phyloP scores from a whole-genome alignment of 2,113 vertebrate genomes.

The Varanus salvator region DNA sequence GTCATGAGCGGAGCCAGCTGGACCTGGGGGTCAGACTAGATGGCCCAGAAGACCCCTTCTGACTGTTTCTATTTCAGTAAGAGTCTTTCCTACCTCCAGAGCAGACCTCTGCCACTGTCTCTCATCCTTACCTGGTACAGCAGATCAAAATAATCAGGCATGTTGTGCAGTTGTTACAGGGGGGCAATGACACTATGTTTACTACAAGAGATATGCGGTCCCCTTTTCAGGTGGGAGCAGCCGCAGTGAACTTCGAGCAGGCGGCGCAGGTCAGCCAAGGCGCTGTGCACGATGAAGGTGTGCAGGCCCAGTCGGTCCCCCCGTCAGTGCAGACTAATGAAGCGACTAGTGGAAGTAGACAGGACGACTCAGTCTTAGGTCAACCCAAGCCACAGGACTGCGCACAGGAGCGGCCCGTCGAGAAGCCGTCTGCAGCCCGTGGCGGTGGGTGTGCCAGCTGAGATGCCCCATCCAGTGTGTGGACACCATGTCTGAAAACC shows the following conservation, averaged over 20 bases:
- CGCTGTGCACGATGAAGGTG: too few relatives aligned
- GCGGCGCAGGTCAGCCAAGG: too few relatives aligned
- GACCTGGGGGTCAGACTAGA: too few relatives aligned
- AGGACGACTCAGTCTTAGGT: not conserved
- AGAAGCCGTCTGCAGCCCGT: not conserved
- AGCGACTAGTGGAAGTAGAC: too few relatives aligned
- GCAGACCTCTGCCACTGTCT: not conserved
- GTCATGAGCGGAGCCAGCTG: too few relatives aligned
- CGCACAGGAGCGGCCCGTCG: not conserved
- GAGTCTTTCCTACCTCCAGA: too few relatives aligned
- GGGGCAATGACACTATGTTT: too few relatives aligned
- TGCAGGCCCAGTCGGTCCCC: not conserved
- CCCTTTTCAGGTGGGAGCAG: not conserved
- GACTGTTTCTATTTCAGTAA: too few relatives aligned
- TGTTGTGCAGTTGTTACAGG: too few relatives aligned
- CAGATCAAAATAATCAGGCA: not conserved
- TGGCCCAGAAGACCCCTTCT: too few relatives aligned
- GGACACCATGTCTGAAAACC: too few relatives aligned
- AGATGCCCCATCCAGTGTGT: not conserved
- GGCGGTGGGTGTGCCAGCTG: too few relatives aligned
- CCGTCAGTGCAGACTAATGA: not conserved
- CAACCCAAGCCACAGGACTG: not conserved
- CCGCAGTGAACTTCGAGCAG: not conserved
- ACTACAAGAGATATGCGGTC: not conserved
- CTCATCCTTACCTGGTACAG: not conserved